phyloP scores from a whole-genome alignment of 2,113 vertebrate genomes.

The Pelmatolapia mariae region DNA sequence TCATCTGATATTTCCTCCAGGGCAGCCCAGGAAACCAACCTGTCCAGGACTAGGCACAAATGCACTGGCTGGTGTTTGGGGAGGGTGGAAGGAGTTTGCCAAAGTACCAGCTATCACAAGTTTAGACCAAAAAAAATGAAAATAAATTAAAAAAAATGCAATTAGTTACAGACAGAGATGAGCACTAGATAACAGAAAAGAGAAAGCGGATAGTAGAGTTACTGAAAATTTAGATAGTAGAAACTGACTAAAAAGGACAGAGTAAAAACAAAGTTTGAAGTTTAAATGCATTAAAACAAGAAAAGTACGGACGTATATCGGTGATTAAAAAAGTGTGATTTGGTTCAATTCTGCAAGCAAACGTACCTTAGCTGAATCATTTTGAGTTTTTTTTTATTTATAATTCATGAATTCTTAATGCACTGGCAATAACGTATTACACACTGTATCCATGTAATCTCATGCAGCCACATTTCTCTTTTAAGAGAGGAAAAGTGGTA shows the following conservation, averaged over 20 bases:
- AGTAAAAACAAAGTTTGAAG: slow-evolving; percentile 20
- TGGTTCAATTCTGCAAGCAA: slow-evolving; percentile 51
- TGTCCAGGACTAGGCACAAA: slow-evolving; percentile 61
- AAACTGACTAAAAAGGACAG: slow-evolving; percentile 24
- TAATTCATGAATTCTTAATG: slow-evolving; percentile 69
- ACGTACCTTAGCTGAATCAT: slow-evolving; percentile 44
- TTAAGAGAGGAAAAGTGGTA: slow-evolving; percentile 22
- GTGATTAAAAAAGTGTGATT: slow-evolving; percentile 55
- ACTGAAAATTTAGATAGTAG: background rate
- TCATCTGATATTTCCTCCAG: slow-evolving; percentile 78
- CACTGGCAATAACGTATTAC: slow-evolving; percentile 55
- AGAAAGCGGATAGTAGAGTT: background rate
- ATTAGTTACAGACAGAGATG: slow-evolving; percentile 65
- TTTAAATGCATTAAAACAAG: slow-evolving; percentile 57
- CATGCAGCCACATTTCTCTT: slow-evolving; percentile 50
- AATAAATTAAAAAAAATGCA: slow-evolving; percentile 44
- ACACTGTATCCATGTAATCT: slow-evolving; percentile 58
- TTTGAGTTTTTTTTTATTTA: slow-evolving; percentile 46
- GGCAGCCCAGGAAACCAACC: slow-evolving; percentile 71
- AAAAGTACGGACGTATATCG: slow-evolving; percentile 38
- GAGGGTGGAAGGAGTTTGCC: background rate
- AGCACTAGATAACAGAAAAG: background rate
- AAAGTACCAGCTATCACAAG: slow-evolving; percentile 45
- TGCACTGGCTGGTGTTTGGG: slow-evolving; percentile 48
- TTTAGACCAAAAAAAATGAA: slow-evolving; percentile 18